A percentile compares a stretch with the other conserved stretches of the same genome.
These are phyloP conservation scores for Stenolophus ochropezus DNA, from an alignment of 2,888 invertebrate genomes.

Conservation along the genomic window DNA sequence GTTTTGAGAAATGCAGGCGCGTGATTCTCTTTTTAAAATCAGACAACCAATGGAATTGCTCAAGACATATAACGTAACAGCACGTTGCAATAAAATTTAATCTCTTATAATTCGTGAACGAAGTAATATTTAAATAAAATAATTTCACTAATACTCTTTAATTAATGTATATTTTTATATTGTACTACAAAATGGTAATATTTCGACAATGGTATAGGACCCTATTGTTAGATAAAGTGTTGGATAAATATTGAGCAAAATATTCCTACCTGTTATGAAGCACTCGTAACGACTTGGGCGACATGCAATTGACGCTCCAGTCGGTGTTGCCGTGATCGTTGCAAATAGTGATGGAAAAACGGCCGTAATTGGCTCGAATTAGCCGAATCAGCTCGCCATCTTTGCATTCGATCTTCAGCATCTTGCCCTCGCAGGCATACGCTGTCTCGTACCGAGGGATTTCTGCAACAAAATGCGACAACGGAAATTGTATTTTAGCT, in stretches of 20 bases:
- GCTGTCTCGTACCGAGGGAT: conserved; percentile 90
- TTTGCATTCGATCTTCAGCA: conserved; percentile 90
- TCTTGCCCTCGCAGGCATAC: conserved; percentile 95
- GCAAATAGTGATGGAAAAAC: conserved; percentile 96
- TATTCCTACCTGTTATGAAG: conserved; percentile 87
- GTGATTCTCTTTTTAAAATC: no score
- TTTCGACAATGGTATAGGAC: no score
- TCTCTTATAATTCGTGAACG: no score
- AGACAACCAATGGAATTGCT: no score
- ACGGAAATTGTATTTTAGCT: conserved; percentile 29
- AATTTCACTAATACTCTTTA: no score
- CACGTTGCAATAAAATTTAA: no score
- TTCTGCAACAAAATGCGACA: conserved; percentile 74
- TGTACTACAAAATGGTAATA: no score
- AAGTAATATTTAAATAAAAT: no score
- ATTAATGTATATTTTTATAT: no score
- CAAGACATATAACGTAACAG: no score
- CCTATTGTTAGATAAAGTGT: no score
- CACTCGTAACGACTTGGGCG: conserved; percentile 89
- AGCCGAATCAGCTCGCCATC: conserved; percentile 93
- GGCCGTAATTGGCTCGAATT: conserved; percentile 95
- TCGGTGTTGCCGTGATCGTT: conserved; percentile 97
- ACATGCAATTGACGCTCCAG: conserved; percentile 98
- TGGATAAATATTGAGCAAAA: conserved; percentile 17
- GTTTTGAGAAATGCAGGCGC: no score